Conservation (phyloP, 2,113 vertebrate species). For the Cavia porcellus region DNA sequence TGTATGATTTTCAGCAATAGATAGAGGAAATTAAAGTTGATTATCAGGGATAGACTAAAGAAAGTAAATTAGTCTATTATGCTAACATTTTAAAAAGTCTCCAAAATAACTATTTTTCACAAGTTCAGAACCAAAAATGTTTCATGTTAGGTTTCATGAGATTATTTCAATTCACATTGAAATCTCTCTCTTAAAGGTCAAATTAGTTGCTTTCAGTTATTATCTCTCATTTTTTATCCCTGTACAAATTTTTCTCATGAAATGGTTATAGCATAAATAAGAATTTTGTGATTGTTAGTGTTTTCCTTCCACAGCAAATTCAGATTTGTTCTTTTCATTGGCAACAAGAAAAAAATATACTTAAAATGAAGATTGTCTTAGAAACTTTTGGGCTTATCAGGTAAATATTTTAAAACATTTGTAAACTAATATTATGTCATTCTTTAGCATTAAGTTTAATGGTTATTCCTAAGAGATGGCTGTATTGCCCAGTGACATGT, state of each 20-base stretch:
- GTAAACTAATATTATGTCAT: slow-evolving; percentile 47
- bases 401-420: slow-evolving; percentile 73
- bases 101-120: neutral
- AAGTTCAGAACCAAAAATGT: neutral
- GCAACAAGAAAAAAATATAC: neutral
- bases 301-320: neutral
- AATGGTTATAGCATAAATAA: neutral
- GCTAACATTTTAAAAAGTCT: neutral
- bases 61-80: neutral
- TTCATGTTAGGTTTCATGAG: slow-evolving; percentile 14
- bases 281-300: slow-evolving; percentile 10
- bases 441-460: slow-evolving; percentile 64
- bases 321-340: neutral
- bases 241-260: neutral
- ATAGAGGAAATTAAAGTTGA: neutral
- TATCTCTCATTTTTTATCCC: slow-evolving; percentile 5
- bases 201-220: neutral
- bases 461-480: slow-evolving; percentile 69
- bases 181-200: neutral
- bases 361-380: slow-evolving; percentile 68
- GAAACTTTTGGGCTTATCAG: slow-evolving; percentile 12
- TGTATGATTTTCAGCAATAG: neutral
- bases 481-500: neutral
- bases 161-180: neutral
- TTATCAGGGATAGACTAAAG: neutral